phyloP scores from a whole-genome alignment of 2,797 vertebrate genomes.

The Acipenser ruthenus region DNA sequence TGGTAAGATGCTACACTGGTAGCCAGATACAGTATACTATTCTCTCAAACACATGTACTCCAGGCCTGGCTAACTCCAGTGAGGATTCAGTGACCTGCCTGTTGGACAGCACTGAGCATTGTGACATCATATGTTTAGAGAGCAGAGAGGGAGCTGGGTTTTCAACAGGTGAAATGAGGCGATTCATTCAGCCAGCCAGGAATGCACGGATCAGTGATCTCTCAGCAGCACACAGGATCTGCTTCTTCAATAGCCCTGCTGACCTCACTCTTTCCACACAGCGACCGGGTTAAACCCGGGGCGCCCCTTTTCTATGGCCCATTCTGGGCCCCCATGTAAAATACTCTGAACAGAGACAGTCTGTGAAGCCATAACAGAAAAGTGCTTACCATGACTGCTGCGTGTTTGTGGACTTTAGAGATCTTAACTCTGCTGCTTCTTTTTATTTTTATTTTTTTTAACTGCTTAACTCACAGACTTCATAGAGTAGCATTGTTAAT shows the following conservation, averaged over 20 bases:
- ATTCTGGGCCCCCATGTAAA: constrained; percentile 2
- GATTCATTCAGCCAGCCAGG: constrained; percentile 39
- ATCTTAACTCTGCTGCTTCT: neutral
- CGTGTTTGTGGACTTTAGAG: constrained; percentile 1
- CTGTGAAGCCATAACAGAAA: constrained; percentile 16
- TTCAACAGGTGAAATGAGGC: constrained; percentile 67
- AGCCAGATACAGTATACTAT: neutral
- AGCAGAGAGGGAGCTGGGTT: constrained; percentile 42
- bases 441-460: neutral
- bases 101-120: constrained; percentile 36
- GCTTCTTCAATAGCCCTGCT: constrained; percentile 33
- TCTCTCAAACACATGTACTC: neutral
- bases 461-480: neutral
- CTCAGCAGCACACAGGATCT: constrained; percentile 47
- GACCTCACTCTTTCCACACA: constrained; percentile 51
- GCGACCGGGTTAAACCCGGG: constrained; percentile 24
- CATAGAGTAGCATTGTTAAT: neutral
- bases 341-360: constrained; percentile 12
- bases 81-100: constrained; percentile 39
- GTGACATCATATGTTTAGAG: constrained; percentile 78
- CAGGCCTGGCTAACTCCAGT: constrained; percentile 2
- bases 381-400: constrained; percentile 2
- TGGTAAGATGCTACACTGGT: too few relatives aligned
- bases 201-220: constrained; percentile 55
- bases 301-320: constrained; percentile 18